These are phyloP conservation scores for Dasypogon diadema DNA, from an alignment of 2,888 invertebrate species.

Conservation along the genomic window DNA sequence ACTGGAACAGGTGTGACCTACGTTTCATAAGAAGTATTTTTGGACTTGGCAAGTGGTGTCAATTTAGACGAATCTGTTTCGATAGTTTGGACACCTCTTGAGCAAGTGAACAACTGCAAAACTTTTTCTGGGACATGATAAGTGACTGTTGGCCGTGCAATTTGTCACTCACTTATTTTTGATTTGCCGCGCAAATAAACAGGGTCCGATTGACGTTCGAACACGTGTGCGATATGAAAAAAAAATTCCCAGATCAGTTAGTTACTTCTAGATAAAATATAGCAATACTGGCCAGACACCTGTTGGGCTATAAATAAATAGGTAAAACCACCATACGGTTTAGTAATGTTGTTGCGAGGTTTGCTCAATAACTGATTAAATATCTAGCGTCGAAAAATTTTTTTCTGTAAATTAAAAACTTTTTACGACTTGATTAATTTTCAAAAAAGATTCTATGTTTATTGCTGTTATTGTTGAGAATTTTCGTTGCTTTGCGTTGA, in stretches of 20 bases:
- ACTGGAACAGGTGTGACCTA: slow-evolving; percentile 2
- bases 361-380: no score
- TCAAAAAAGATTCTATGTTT: no score
- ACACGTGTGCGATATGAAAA: slow-evolving; percentile 21
- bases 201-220: slow-evolving; percentile 22
- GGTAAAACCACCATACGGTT: background rate
- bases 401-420: no score
- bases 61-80: no score
- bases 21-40: slow-evolving; percentile 11
- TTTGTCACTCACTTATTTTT: slow-evolving; percentile 7
- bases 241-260: slow-evolving; percentile 13
- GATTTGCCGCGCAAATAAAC: slow-evolving; percentile 27
- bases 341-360: background rate
- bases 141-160: no score
- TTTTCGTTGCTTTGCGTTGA: no score
- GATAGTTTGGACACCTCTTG: background rate
- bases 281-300: slow-evolving; percentile 1
- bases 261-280: slow-evolving; percentile 13
- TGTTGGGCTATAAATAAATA: slow-evolving; percentile 27
- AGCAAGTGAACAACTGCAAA: slow-evolving; percentile 27
- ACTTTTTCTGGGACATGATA: slow-evolving; percentile 1
- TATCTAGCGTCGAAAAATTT: no score
- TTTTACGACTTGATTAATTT: no score
- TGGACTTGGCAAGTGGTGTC: slow-evolving; percentile 4
- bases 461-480: no score